A percentile compares a stretch with the other conserved stretches of the same genome.
phyloP scores from a whole-genome alignment of 2,888 invertebrate genomes.

The Chelonus formosanus region DNA sequence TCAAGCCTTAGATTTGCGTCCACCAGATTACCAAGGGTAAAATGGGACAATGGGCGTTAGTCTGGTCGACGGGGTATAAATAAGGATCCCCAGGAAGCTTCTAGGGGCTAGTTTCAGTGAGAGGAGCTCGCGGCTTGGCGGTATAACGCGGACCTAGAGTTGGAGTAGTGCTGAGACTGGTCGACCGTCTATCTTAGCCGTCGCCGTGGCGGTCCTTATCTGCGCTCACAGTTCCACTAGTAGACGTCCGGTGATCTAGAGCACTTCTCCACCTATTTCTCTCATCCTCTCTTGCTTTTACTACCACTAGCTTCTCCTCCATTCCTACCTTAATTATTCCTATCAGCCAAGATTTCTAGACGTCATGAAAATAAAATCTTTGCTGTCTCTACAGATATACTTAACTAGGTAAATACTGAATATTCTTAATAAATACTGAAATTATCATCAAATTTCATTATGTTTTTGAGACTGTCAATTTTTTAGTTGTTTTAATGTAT shows the following conservation, averaged over 20 bases:
- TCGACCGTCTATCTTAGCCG: slow-evolving; percentile 65
- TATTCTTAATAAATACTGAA: neutral
- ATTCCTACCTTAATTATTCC: slow-evolving; percentile 56
- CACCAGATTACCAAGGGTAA: slow-evolving; percentile 64
- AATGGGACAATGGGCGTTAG: slow-evolving; percentile 66
- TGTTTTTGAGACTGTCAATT: too few species aligned
- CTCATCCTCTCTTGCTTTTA: slow-evolving; percentile 33
- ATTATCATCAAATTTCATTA: slow-evolving; percentile 1
- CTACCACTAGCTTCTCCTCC: slow-evolving; percentile 38
- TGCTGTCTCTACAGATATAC: too few species aligned
- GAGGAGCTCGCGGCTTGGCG: slow-evolving; percentile 17
- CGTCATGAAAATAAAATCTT: neutral
- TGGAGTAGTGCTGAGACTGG: slow-evolving; percentile 54
- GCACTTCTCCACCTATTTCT: slow-evolving; percentile 48
- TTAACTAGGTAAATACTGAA: too few species aligned
- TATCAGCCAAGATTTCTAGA: slow-evolving; percentile 25
- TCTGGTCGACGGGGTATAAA: slow-evolving; percentile 62
- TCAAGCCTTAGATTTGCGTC: slow-evolving; percentile 66
- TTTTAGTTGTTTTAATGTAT: slow-evolving; percentile 39
- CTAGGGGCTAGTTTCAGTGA: slow-evolving; percentile 30
- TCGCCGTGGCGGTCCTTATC: slow-evolving; percentile 65
- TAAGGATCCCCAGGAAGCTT: slow-evolving; percentile 63
- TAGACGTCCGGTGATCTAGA: slow-evolving; percentile 65
- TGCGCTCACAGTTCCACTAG: slow-evolving; percentile 64
- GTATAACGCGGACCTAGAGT: slow-evolving; percentile 42